Evolutionary conservation across 2,888 invertebrate species (phyloP).

Genomic region (Drosophila pullipes): DNA sequence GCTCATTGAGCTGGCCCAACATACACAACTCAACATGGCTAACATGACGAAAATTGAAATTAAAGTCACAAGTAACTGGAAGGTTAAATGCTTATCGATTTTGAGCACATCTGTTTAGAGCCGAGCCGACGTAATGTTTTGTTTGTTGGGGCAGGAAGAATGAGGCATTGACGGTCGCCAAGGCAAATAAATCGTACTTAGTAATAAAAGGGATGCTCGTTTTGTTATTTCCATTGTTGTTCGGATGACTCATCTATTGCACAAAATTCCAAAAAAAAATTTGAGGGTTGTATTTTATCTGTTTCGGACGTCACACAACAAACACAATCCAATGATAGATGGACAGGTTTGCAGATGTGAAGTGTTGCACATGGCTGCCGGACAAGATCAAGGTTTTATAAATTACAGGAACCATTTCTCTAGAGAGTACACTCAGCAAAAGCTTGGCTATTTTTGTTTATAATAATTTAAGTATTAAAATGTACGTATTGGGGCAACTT

Average conservation of each 20-base stretch:
- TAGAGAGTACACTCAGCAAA: slow-evolving; percentile 1
- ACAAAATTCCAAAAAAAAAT: slow-evolving; percentile 1
- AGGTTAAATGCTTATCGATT: slow-evolving; percentile 69
- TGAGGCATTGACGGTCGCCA: slow-evolving; percentile 19
- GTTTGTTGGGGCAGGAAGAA: slow-evolving; percentile 68
- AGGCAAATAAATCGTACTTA: slow-evolving; percentile 1
- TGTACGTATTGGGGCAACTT: neutral
- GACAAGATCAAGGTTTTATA: slow-evolving; percentile 72
- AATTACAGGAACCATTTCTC: slow-evolving; percentile 35
- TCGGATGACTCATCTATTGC: slow-evolving; percentile 39
- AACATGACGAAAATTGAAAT: slow-evolving; percentile 46
- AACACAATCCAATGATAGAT: slow-evolving; percentile 2
- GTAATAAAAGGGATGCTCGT: slow-evolving; percentile 40
- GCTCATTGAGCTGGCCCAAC: slow-evolving; percentile 6
- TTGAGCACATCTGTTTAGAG: slow-evolving; percentile 43
- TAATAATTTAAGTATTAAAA: neutral
- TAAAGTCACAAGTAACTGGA: slow-evolving; percentile 58
- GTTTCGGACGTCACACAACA: slow-evolving; percentile 6
- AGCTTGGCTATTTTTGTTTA: neutral
- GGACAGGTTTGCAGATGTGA: slow-evolving; percentile 31
- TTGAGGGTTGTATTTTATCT: slow-evolving; percentile 30
- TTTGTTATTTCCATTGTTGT: slow-evolving; percentile 12
- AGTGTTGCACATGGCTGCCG: slow-evolving; percentile 66
- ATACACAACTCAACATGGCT: slow-evolving; percentile 19
- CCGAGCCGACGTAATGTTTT: slow-evolving; percentile 39